Evolutionary conservation across 2,888 invertebrate species (phyloP), one percentile per base, ranked within the genome.

Genomic region (Calameuta filiformis): DNA sequence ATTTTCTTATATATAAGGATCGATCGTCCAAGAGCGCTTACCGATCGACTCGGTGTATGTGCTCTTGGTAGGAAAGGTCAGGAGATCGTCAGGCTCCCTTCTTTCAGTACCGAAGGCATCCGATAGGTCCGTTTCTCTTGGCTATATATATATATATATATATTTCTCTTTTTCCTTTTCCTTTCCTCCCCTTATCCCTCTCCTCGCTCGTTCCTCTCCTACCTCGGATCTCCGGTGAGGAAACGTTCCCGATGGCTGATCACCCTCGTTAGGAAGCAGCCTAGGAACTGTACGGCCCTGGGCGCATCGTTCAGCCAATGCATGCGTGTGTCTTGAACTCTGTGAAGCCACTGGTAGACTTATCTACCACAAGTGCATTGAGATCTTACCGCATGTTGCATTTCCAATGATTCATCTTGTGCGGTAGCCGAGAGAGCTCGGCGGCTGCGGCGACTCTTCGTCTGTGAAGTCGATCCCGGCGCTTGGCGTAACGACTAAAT

Each of bases 321-420:
- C 76, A 75, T 83, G 81, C 80, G 83, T 83, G 81, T 77, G 80
- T 81, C 78, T 79, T 34, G 56, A 23, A 56, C 56, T 56, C 56
- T 23, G 56, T 23, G 23, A 15, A 56, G 56, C 80, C 79, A 80
- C 75, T 78, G 69, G 78, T 83, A 83, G 83, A 83, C 82, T 84
- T 86, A 85, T 85, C 84, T 82, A 81, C 79, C 81, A 83, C 81
- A 79, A 75, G 82, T 80, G 80, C 82, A 82, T 80, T 80, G 77
- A 82, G 82, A 82, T 85, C 84, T 81, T 81, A 82, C 79, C 77
- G 80, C 80, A 80, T 79, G 82, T 81, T 85, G 84, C 83, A 84
- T 84, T 86, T 85, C 79, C 87, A 87, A 86, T 87, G 87, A 87
- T 87, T 87, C 87, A 87, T 86, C 85, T 84, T 84, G 86, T 84